Evolutionary conservation across 2,113 vertebrate species (phyloP).

Genomic region (Seriola aureovittata): DNA sequence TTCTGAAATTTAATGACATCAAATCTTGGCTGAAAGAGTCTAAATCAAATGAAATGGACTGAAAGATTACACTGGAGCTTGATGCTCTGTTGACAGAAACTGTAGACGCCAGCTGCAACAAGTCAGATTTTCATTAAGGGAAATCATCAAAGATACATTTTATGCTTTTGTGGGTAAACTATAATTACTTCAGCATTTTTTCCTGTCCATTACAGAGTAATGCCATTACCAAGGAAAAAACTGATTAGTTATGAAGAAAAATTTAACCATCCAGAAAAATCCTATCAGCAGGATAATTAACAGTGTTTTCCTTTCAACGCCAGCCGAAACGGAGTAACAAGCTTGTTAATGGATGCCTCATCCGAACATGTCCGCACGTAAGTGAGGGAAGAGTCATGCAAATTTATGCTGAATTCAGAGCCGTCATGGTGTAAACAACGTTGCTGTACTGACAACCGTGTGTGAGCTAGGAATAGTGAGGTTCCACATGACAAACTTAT

Average conservation of each 20-base stretch:
- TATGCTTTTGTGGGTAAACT: constrained; percentile 39
- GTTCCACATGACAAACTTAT: background rate
- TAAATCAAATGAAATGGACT: background rate
- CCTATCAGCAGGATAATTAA: constrained; percentile 63
- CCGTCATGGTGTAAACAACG: background rate
- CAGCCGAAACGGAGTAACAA: constrained; percentile 39
- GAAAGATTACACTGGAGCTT: background rate
- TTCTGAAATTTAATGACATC: background rate
- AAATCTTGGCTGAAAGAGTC: background rate
- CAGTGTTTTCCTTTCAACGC: constrained; percentile 41
- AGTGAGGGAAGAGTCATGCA: background rate
- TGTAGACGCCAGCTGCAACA: constrained; percentile 5
- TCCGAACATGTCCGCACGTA: background rate
- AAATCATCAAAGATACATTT: constrained; percentile 53
- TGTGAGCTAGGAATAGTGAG: background rate
- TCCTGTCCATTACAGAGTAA: constrained; percentile 37
- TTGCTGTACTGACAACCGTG: background rate
- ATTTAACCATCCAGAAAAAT: constrained; percentile 56
- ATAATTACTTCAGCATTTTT: constrained; percentile 40
- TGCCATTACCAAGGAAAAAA: constrained; percentile 29
- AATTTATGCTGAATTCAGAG: constrained; percentile 7
- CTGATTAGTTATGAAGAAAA: constrained; percentile 41
- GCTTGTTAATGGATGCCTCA: constrained; percentile 24
- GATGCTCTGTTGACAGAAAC: constrained; percentile 5
- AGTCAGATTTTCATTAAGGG: constrained; percentile 38